These are phyloP conservation scores for Labroides dimidiatus DNA, from an alignment of 2,797 vertebrate species.

Conservation along the genomic window DNA sequence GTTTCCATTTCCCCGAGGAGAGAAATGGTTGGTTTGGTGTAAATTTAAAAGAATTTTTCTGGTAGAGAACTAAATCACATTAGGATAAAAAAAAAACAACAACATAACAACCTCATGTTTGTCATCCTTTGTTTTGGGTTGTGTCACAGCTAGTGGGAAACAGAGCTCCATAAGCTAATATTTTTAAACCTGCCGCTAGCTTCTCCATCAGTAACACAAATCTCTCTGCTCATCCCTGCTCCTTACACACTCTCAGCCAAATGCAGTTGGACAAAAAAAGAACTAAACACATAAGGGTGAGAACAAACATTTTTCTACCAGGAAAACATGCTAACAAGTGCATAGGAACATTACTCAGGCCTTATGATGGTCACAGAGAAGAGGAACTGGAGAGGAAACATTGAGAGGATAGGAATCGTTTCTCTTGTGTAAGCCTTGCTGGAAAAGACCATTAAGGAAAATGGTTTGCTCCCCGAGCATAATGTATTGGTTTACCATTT, in stretches of 20 bases:
- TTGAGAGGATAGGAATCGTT: slow-evolving; percentile 76
- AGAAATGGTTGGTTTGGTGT: slow-evolving; percentile 61
- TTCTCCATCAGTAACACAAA: slow-evolving; percentile 60
- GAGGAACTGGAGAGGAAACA: slow-evolving; percentile 79
- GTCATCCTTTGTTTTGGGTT: slow-evolving; percentile 24
- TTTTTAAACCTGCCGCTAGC: slow-evolving; percentile 72
- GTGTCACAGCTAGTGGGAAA: slow-evolving; percentile 40
- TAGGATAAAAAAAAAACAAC: slow-evolving; percentile 23
- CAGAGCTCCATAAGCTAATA: slow-evolving; percentile 59
- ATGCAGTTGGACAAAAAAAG: slow-evolving; percentile 76
- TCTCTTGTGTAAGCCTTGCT: slow-evolving; percentile 81
- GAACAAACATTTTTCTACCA: slow-evolving; percentile 79
- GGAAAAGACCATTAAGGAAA: slow-evolving; percentile 84
- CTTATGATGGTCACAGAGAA: slow-evolving; percentile 80
- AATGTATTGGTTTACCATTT: slow-evolving; percentile 86
- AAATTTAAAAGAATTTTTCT: slow-evolving; percentile 54
- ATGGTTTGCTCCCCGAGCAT: slow-evolving; percentile 80
- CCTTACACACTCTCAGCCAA: slow-evolving; percentile 74
- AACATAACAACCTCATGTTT: slow-evolving; percentile 52
- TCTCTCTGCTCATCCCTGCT: slow-evolving; percentile 62
- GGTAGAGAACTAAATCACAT: slow-evolving; percentile 56
- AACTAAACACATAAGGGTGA: slow-evolving; percentile 68
- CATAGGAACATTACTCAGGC: slow-evolving; percentile 86
- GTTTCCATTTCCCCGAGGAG: slow-evolving; percentile 65
- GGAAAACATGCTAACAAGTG: slow-evolving; percentile 86